These are phyloP conservation scores for Dipodomys ordii DNA, from an alignment of 2,113 vertebrate species.

Conservation along the genomic window DNA sequence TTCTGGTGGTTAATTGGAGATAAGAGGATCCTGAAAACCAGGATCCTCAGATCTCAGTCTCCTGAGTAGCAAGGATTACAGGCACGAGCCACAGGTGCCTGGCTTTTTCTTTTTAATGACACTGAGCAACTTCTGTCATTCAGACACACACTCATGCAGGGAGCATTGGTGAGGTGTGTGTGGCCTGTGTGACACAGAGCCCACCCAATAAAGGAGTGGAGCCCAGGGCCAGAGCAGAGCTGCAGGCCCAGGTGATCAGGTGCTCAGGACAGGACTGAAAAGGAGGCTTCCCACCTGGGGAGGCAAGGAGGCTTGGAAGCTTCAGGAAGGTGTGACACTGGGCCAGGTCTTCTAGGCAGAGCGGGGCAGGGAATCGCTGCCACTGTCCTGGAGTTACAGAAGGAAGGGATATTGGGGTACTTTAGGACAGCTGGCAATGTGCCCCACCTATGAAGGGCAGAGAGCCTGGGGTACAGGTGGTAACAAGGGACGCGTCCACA, in stretches of 20 bases:
- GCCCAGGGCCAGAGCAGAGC: accelerated
- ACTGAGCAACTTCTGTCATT: background rate
- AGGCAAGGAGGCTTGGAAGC: background rate
- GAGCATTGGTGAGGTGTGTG: too few species aligned
- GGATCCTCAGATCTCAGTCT: too few species aligned
- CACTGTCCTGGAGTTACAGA: too few species aligned
- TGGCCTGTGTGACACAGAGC: too few species aligned
- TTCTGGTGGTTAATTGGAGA: too few species aligned
- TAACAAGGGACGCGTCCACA: background rate
- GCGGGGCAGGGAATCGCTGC: background rate
- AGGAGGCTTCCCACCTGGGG: background rate
- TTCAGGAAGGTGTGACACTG: background rate
- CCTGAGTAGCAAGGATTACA: too few species aligned
- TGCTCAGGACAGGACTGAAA: background rate
- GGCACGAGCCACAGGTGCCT: too few species aligned
- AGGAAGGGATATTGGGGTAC: background rate
- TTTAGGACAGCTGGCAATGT: background rate
- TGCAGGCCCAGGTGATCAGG: too few species aligned
- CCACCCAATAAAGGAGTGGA: background rate
- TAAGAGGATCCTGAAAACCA: too few species aligned
- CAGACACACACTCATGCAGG: background rate
- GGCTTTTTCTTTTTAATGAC: background rate
- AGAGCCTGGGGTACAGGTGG: background rate
- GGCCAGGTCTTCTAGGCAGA: background rate
- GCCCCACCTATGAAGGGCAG: background rate